Evolutionary conservation across 2,113 vertebrate genomes (phyloP), one percentile per base, ranked within the genome.

Genomic region (Colaptes auratus): DNA sequence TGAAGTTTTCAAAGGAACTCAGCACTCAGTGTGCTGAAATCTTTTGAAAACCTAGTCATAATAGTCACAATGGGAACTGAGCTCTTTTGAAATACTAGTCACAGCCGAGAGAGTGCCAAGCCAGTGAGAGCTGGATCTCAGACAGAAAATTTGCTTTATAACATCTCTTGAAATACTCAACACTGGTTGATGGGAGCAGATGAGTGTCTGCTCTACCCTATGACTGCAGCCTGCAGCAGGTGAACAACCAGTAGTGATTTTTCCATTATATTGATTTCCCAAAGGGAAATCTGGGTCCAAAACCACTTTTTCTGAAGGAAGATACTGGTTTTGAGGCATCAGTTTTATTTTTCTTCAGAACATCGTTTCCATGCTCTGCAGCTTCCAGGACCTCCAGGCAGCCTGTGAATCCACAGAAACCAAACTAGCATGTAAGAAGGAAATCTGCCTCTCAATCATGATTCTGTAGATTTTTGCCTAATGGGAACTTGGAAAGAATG

Each of bases 11-110:
- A 89, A 93, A 94, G 55, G 39, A 59, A 18, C 52, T 87, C 70
- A 89, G 50, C 30, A 50, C 77, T 82, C 77, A 79, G 18, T 42
- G 70, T 89, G 53, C 70, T 72, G 58, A 96, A 90, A 79, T 93
- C 86, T 82, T 94, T 96, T 92, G 90, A 93, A 95, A 95, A 92
- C 31, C 44, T 82, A 44, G 7, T 81, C 76, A 82, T 92, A 93
- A 91, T 55, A 88, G 61, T 39, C 73, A 88, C 88, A 95, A 90
- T 65, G 59, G 56, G 59, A 90, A 89, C 50, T 36, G 74, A 88
- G 78, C 31, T 82, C 91, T 85, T 92, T 90, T 88, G 78, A 72
- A 92, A 93, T 93, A 70, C 52, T 69, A 78, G 65, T 72, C 81
- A 72, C 66, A 86, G 48, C 70, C 74, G 59, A 91, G 59, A 91